A percentile compares a stretch with the other conserved stretches of the same genome.
These are phyloP conservation scores for Cyaniris semiargus DNA, from an alignment of 2,888 invertebrate species.

Conservation along the genomic window DNA sequence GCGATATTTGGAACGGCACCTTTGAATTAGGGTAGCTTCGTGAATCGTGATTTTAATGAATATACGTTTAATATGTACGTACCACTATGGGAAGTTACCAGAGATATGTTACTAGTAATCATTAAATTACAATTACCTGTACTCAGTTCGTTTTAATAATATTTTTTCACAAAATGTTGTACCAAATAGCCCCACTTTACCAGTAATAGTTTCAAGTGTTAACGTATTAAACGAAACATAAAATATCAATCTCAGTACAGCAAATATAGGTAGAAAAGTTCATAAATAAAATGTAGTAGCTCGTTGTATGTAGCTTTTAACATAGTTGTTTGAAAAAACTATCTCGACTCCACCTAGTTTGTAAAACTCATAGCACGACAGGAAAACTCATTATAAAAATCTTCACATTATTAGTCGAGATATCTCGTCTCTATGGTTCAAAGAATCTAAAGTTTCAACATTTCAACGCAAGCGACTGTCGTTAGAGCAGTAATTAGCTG, in stretches of 20 bases:
- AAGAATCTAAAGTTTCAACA: constrained; percentile 71
- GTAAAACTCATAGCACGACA: neutral
- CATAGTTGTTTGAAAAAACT: neutral
- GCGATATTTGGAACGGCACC: no score
- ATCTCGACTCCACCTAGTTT: neutral
- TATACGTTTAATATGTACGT: no score
- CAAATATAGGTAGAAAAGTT: neutral
- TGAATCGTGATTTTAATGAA: no score
- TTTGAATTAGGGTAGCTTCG: no score
- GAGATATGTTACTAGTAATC: no score
- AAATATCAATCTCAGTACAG: neutral
- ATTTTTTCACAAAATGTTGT: no score
- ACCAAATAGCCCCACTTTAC: no score
- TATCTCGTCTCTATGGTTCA: constrained; percentile 53
- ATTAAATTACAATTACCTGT: no score
- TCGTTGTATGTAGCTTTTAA: neutral
- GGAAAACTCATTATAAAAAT: constrained; percentile 2
- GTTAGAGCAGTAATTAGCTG: constrained; percentile 66
- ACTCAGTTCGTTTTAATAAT: no score
- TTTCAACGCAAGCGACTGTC: constrained; percentile 54
- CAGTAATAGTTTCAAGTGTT: neutral
- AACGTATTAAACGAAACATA: neutral
- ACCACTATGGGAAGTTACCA: no score
- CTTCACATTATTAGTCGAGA: constrained; percentile 43
- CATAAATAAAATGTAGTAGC: neutral